Base-by-base conservation (phyloP, 2,888 invertebrate species). In the Alsophila aescularia region DNA sequence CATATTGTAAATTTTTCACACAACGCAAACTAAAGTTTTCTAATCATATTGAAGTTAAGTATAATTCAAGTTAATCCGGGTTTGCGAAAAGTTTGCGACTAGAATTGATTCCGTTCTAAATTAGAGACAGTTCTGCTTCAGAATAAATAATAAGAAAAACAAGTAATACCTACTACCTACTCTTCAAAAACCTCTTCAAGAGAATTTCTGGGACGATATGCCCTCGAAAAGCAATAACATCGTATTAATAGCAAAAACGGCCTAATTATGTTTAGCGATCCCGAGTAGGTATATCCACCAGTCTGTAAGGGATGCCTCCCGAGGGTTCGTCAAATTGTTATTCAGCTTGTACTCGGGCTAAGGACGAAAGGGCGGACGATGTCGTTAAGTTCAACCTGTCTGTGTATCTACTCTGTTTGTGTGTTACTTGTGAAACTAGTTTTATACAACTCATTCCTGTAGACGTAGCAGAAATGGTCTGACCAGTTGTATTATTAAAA, bases 341-440 rank as follows among this genome's bases (percentile, higher is more conserved):
- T 50, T 58, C 27, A 27, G 29, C 10, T 15, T 49, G 54, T 45
- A 36, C 31, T 29, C 21, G 21, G 9, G 1, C 31, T 9, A 14
- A 34, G 58, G 58, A 29, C 63, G 44, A 60, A 57, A 57, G 63
- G 60, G 52, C 45, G 50, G 36, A 13, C 60, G 49, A 34, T 54
- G 52, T 56, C 58, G 44, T 53, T 51, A 52, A 45, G 47, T 53
- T 31, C 53, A 27, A 9, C 40, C 21, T 27, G 27, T 12, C 32
- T 29, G 29, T 10, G 10, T 29, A 29, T 27, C 27, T 27, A 9
- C 8, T 9, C 8, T 29, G 29, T 27, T 27, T 29, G 34, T 14
- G 7, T 6, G 3, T 16, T 15, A 7, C 7, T 35, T 15, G 13
- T n/a, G 9, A 10, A 15, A 16, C 35, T 27, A 29, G 29, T 29